Conservation (phyloP, 2,888 invertebrate species). For the Nomada flava region DNA sequence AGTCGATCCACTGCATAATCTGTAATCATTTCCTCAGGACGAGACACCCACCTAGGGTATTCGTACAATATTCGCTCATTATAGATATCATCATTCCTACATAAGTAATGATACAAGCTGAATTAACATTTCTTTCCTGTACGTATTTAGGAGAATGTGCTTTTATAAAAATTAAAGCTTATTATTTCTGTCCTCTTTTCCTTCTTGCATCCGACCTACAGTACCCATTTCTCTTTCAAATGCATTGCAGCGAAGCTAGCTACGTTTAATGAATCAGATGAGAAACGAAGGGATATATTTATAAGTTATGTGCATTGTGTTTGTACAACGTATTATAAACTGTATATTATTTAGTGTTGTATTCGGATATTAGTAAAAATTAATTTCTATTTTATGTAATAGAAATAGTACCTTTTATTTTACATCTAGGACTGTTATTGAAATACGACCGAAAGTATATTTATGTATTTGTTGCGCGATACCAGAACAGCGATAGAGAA, state of each 20-base stretch:
- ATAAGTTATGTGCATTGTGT: constrained; percentile 34
- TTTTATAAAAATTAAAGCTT: constrained; percentile 76
- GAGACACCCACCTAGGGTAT: constrained; percentile 73
- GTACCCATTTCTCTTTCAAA: neutral
- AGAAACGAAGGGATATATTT: constrained; percentile 5
- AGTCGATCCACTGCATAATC: constrained; percentile 63
- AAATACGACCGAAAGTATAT: constrained; percentile 47
- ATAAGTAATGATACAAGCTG: constrained; percentile 75
- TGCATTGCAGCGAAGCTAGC: constrained; percentile 11
- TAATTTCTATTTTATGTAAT: constrained; percentile 65
- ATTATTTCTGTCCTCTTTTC: constrained; percentile 64
- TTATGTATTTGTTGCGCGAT: constrained; percentile 52
- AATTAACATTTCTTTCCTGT: constrained; percentile 74
- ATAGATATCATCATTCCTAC: constrained; percentile 79
- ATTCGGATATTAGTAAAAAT: constrained; percentile 42
- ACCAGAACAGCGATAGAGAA: constrained; percentile 29
- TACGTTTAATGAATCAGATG: constrained; percentile 3
- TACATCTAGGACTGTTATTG: constrained; percentile 60
- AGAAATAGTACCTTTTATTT: constrained; percentile 63
- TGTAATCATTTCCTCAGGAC: constrained; percentile 71
- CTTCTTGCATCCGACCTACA: constrained; percentile 15
- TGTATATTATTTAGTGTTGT: constrained; percentile 45
- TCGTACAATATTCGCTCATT: constrained; percentile 70
- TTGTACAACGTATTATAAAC: constrained; percentile 23
- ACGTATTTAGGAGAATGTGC: constrained; percentile 75